Evolutionary conservation across 2,797 vertebrate species (phyloP).

Genomic region (Syngnathus rostellatus): DNA sequence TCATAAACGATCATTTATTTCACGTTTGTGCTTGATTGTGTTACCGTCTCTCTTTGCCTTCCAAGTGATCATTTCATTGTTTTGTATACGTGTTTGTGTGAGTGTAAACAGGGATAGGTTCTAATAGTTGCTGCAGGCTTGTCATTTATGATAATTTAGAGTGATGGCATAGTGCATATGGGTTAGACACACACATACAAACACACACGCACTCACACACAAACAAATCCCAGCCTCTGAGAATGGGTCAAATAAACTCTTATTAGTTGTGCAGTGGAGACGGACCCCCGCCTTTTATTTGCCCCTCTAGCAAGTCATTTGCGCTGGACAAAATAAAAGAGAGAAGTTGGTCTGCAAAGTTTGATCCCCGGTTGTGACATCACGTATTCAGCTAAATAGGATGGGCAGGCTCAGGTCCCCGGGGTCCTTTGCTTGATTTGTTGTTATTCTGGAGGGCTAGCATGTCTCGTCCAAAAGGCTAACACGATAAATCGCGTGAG

Average conservation of each 20-base stretch:
- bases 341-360: conserved; percentile 28
- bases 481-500: conserved; percentile 12
- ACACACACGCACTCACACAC: conserved; percentile 12
- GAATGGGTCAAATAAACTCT: conserved; percentile 59
- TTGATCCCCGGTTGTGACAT: conserved; percentile 31
- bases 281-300: conserved; percentile 54
- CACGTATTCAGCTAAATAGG: conserved; percentile 32
- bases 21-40: conserved; percentile 49
- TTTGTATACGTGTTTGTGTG: conserved; percentile 3
- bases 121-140: conserved; percentile 64
- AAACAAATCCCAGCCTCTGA: conserved; percentile 25
- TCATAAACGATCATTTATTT: conserved; percentile 65
- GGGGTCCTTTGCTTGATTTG: conserved; percentile 28
- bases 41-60: conserved; percentile 54
- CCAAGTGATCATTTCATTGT: conserved; percentile 45
- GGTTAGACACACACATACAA: conserved; percentile 24
- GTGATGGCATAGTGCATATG: conserved; percentile 55
- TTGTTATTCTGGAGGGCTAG: conserved; percentile 32
- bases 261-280: conserved; percentile 52
- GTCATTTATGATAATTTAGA: conserved; percentile 67
- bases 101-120: conserved; percentile 45
- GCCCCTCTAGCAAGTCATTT: conserved; percentile 58
- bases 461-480: conserved; percentile 28
- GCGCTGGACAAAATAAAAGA: conserved; percentile 24
- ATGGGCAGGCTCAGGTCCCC: conserved; percentile 20